Base-by-base conservation (phyloP, 1,140 invertebrate species). In the Tetramorium alpestre region DNA sequence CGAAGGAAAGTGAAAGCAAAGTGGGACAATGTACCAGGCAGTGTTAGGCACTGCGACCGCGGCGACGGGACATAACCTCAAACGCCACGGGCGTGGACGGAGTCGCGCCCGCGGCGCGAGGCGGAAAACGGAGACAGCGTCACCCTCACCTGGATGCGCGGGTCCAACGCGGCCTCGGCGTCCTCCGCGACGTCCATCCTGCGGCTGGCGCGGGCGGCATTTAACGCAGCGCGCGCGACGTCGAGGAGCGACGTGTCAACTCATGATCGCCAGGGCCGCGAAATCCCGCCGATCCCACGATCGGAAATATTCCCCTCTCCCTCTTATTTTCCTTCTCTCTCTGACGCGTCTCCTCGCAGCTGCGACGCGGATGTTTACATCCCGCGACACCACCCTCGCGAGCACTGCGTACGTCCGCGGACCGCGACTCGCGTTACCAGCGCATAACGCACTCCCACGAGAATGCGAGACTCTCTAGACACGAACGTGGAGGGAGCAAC, bases 161-260 rank as follows among this genome's bases (percentile, higher is more conserved):
- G 95, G 89, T 95, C 95, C 88, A 95, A 88, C 65, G 93, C 92
- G 77, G 91, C 94, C 86, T 95, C 94, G 89, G 88, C 91, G 89
- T 94, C 94, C 91, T 95, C 94, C 89, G 93, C 89, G 92, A 94
- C 93, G 92, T 95, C 95, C 95, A 95, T 95, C 84, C 90, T 94
- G 92, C 77, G 84, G 85, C 88, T 75, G 22, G 13, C 22, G 10
- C 56, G 84, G 88, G 86, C 92, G 90, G 89, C 93, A 94, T 94
- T 94, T 90, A 86, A 51, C 56, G 33, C 64, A 44, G 38, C 33
- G 3, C 28, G 18, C 41, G 49, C 47, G 49, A 47, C 64, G 65
- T 25, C 77, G 38, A 60, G 44, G 38, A 3, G 16, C 62, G 49
- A 70, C 41, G 65, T 81, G 64, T 82, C 80, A 82, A 82, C 80